Evolutionary conservation across 1,140 invertebrate species (phyloP), one percentile per base, ranked within the genome.

Genomic region (Drosophila obscura): DNA sequence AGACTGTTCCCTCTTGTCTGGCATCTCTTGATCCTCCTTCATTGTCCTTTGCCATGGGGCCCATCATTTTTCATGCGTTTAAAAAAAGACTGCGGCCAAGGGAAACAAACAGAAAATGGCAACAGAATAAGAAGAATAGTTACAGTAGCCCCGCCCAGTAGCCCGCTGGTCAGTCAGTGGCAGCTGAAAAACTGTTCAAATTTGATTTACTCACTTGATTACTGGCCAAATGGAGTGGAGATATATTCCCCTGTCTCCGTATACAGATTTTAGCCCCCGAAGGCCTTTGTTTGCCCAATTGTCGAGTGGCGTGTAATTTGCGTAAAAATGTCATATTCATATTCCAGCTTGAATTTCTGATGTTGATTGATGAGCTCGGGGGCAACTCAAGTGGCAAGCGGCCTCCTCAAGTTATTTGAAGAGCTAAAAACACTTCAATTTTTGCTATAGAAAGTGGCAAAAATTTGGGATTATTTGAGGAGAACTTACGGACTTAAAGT

Each of bases 201-300:
- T 88, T 87, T 87, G 83, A 87, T 87, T 87, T 87, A 88, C 83
- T 88, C 83, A 88, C 83, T 87, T 87, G 83, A 87, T 87, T 87
- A 87, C 78, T 66, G 64, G 52, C 9, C 16, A 2, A n/a, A 8
- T n/a, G 46, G 35, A 24, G 28, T 15, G 26, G 11, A n/a, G 55
- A 16, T 24, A 28, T 15, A 35, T 28, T 22, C 24, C 39, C 31
- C 51, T 15, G 19, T 22, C 15, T 39, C 22, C 19, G 19, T 28
- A 19, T 48, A 16, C 19, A 16, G 46, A 19, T 39, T 67, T 31
- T 63, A 24, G 50, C 26, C 67, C 65, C 65, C 67, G 19, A 39
- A 56, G 67, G 66, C 63, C 45, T 4, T 45, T 73, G 69, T 61
- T 71, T 45, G 68, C 35, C 50, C 82, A 75, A 87, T 87, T 87